A percentile compares a stretch with the other conserved stretches of the same genome.
phyloP scores from a whole-genome alignment of 2,888 invertebrate genomes.

The Lepidocyrtinus sp. region DNA sequence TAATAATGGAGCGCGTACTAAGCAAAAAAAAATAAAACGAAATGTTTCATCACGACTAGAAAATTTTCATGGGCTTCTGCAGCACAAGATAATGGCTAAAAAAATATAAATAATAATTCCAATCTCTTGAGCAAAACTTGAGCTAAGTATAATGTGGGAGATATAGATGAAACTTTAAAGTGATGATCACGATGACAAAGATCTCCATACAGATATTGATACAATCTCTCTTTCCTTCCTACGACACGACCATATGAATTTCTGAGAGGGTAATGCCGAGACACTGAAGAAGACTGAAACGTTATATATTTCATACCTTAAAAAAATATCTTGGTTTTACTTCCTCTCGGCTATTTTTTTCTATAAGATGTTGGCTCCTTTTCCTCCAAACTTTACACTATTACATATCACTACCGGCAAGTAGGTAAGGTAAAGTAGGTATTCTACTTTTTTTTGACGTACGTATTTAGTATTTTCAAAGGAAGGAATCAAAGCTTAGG shows the following conservation, averaged over 20 bases:
- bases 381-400: neutral
- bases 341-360: neutral
- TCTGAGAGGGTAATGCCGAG: neutral
- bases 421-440: slow-evolving; percentile 1
- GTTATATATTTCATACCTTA: no score
- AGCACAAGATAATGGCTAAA: neutral
- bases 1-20: slow-evolving; percentile 1
- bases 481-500: neutral
- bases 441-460: neutral
- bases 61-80: slow-evolving; percentile 38
- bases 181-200: neutral
- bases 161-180: neutral
- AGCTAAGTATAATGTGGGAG: no score
- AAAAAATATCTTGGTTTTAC: no score
- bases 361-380: neutral
- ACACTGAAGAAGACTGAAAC: neutral
- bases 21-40: slow-evolving; percentile 10
- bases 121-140: neutral
- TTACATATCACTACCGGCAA: neutral
- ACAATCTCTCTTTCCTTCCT: neutral
- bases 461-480: neutral
- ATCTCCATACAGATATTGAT: neutral
- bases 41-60: slow-evolving; percentile 46
- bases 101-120: slow-evolving; percentile 8
- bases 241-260: neutral